Evolutionary conservation across 2,888 invertebrate species (phyloP).

Genomic region (Pteria penguin): DNA sequence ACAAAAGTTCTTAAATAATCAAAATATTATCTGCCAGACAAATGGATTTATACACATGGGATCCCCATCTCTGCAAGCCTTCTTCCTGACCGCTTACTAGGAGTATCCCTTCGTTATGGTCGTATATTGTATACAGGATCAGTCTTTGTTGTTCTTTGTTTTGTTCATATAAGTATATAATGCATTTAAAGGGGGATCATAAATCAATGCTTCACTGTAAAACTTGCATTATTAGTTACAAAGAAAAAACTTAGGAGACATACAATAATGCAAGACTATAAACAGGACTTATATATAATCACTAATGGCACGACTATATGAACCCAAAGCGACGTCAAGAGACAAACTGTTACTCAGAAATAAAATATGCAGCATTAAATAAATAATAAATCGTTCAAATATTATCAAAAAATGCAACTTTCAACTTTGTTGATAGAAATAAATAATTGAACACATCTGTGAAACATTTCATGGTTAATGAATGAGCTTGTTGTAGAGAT

Average conservation of each 20-base stretch:
- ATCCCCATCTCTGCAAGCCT: neutral
- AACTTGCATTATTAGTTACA: too few relatives aligned
- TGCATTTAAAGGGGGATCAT: too few relatives aligned
- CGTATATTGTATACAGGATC: too few relatives aligned
- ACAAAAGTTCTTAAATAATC: neutral
- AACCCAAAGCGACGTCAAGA: too few relatives aligned
- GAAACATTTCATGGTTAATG: conserved; percentile 6
- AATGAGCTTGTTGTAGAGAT: neutral
- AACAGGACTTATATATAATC: too few relatives aligned
- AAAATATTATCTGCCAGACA: neutral
- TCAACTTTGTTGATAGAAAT: conserved; percentile 45
- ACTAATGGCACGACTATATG: too few relatives aligned
- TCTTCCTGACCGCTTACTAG: neutral
- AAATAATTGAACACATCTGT: conserved; percentile 46
- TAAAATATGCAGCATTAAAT: conserved; percentile 11
- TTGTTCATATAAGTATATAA: too few relatives aligned
- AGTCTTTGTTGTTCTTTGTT: too few relatives aligned
- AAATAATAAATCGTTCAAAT: conserved; percentile 44
- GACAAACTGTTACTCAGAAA: conserved; percentile 14
- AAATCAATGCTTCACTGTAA: too few relatives aligned
- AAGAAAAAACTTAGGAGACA: too few relatives aligned
- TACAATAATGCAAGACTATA: too few relatives aligned
- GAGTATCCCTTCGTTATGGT: neutral
- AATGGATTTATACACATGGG: neutral
- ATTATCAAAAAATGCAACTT: conserved; percentile 33